Evolutionary conservation across 2,888 invertebrate genomes (phyloP), one percentile per base, ranked within the genome.

Genomic region (Drosophila tanythrix): DNA sequence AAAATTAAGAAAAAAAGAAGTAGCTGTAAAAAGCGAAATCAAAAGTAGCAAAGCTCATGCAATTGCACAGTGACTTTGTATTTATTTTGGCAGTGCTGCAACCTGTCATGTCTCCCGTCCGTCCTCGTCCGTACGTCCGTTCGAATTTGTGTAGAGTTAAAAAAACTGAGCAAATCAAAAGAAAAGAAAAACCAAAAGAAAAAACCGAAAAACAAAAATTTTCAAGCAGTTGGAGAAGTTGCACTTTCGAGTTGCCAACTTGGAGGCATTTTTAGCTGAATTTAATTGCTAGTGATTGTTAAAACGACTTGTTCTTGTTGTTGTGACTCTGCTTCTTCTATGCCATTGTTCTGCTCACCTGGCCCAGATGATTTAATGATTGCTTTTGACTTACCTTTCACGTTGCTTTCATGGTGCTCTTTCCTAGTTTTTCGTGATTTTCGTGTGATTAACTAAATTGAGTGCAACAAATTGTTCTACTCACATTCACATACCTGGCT

Each of bases 31-130:
- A 56, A 40, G 56, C 4, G 53, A 80, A 79, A 79, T 76, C 74
- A 77, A 79, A 80, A 80, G 77, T 81, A 77, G 52, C 81, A 74
- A 63, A 59, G 62, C 74, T 66, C 74, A 61, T 65, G 66, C 74
- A 67, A 79, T 68, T 67, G 70, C 53, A 63, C 74, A 80, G 65
- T 71, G 78, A 79, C 76, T 79, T 74, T 64, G 43, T 79, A 62
- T 79, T 80, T 79, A 79, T 79, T 79, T 79, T 70, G 80, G 59
- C 67, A 56, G 56, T 40, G 74, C 74, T 67, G 80, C 76, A 76
- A 64, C 57, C 68, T 76, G 64, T 60, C 56, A n/a, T 38, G 43
- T 27, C 43, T 65, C 13, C 4, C 13, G 8, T n/a, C 11, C 15
- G n/a, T 21, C 3, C n/a, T n/a, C 5, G 10, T 27, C 18, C 18